Evolutionary conservation across 30 jellyfish, hydroid and myxozoan genomes (phyloP), one percentile per base, ranked within the genome.

Genomic region (Hydra vulgaris): DNA sequence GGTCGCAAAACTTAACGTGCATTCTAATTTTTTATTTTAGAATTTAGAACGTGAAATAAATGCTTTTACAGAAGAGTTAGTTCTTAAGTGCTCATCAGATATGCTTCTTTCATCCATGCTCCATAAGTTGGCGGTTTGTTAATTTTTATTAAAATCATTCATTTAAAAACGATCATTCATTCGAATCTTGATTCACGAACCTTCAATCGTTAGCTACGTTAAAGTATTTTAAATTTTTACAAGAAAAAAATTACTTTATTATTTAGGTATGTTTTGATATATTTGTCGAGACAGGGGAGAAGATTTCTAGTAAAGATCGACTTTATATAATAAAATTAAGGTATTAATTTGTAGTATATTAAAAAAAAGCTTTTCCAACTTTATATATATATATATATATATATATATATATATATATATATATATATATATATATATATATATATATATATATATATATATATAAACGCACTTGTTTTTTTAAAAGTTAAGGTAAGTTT

Each of bases 11-110:
- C 61, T 40, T 40, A 12, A 40, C 12, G 61, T 40, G 61, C 61
- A 16, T 68, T 23, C 8, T n/a, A 5, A n/a, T 4, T 73, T 73
- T 21, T 73, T 4, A 3, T 73, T 27, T 25, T 73, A 73, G 81
- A 19, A 27, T 73, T 27, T 73, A 19, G 81, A 73, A 73, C 5
- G 81, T 7, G 81, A 73, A 73, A 26, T 73, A 26, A 73, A 73
- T 27, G 22, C 55, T 3, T 73, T 19, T 18, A 20, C 81, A 20
- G 81, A 73, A 20, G 81, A 69, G 76, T 40, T 69, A 12, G 12
- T 19, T 12, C 66, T 25, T 73, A 27, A 73, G 4, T 18, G 23
- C 66, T 23, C 67, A 73, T 26, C 54, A 1, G 54, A 23, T 25
- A 26, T 21, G 54, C 3, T 73, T 19, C 66, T 73, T 21, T 73